Conservation (phyloP, 1,140 invertebrate species). For the Elysia chlorotica region DNA sequence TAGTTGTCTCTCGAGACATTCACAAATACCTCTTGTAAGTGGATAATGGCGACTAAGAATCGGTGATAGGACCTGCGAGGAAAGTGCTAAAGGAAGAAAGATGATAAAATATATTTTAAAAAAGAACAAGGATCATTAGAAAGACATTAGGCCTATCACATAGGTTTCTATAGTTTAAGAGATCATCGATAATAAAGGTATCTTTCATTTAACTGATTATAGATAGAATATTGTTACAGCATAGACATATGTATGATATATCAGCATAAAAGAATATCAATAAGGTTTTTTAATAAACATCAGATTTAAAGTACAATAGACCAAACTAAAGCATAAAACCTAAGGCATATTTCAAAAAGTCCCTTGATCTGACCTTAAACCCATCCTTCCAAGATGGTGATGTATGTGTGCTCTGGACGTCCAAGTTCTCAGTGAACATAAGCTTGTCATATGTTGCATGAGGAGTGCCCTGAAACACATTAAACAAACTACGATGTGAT, state of each 20-base stretch:
- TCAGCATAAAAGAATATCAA: background rate
- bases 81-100: slow-evolving; percentile 58
- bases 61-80: slow-evolving; percentile 48
- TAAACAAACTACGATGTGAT: too few relatives aligned
- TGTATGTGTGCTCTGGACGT: slow-evolving; percentile 50
- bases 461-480: slow-evolving; percentile 48
- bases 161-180: too few relatives aligned
- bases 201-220: too few relatives aligned
- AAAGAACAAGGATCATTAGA: too few relatives aligned
- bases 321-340: too few relatives aligned
- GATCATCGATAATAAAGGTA: too few relatives aligned
- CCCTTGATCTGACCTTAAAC: slow-evolving; percentile 42
- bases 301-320: too few relatives aligned
- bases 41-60: slow-evolving; percentile 51
- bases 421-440: slow-evolving; percentile 49
- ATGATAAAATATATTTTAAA: too few relatives aligned
- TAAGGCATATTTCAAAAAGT: too few relatives aligned
- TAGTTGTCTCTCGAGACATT: slow-evolving; percentile 51
- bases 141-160: too few relatives aligned
- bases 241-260: too few relatives aligned
- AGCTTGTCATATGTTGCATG: slow-evolving; percentile 58
- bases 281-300: background rate
- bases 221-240: too few relatives aligned
- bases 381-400: slow-evolving; percentile 57
- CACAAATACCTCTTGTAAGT: slow-evolving; percentile 57